These are phyloP conservation scores for Rugalucina vietnamica DNA, from an alignment of 2,888 invertebrate species.

Conservation along the genomic window DNA sequence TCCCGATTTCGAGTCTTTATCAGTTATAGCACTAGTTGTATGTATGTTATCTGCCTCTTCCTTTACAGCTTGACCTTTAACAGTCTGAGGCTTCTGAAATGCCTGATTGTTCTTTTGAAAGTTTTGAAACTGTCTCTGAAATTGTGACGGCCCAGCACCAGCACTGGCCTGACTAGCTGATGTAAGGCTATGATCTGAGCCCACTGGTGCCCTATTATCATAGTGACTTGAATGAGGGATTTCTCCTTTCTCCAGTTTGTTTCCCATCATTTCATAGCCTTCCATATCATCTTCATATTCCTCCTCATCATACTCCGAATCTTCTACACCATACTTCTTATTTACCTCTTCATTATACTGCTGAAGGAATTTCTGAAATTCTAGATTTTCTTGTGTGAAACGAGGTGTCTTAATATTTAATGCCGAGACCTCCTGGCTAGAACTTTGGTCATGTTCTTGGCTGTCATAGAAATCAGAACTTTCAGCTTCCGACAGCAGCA, in stretches of 20 bases:
- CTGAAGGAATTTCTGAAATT: slow-evolving; percentile 53
- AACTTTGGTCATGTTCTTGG: background rate
- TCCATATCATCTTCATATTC: background rate
- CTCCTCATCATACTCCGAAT: slow-evolving; percentile 14
- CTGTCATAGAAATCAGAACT: background rate
- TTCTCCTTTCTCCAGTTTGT: slow-evolving; percentile 18
- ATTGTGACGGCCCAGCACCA: background rate
- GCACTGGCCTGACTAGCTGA: background rate
- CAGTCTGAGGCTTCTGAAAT: background rate
- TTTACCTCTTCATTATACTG: slow-evolving; percentile 36
- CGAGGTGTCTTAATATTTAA: background rate
- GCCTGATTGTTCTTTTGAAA: background rate
- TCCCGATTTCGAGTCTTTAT: background rate
- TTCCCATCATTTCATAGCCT: background rate
- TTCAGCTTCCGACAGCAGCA: background rate
- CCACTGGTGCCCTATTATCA: background rate
- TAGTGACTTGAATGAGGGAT: background rate
- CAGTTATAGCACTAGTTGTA: background rate
- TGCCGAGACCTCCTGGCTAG: background rate
- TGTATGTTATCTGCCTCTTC: background rate
- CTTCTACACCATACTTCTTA: slow-evolving; percentile 11
- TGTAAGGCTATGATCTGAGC: background rate
- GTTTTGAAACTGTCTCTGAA: slow-evolving; percentile 1
- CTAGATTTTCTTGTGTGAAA: slow-evolving; percentile 22
- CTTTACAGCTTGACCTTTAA: background rate